phyloP scores from a whole-genome alignment of 2,113 vertebrate species.

The Electrona antarctica region DNA sequence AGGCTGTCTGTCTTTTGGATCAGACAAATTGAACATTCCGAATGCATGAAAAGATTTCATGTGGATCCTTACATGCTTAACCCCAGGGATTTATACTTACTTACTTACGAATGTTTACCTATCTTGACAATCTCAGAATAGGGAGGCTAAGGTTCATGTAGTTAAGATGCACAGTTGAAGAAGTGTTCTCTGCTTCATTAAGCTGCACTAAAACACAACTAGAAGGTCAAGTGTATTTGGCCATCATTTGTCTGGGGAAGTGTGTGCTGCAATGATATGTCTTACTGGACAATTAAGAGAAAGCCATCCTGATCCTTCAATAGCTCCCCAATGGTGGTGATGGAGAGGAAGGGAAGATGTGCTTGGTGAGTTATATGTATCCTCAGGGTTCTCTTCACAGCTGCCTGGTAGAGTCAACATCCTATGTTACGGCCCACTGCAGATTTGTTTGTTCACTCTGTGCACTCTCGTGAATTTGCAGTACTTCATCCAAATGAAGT shows the following conservation, averaged over 20 bases:
- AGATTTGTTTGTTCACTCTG: slow-evolving; percentile 20
- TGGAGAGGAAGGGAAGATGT: slow-evolving; percentile 12
- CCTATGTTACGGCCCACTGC: background rate
- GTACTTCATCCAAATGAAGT: slow-evolving; percentile 9
- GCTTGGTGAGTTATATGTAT: slow-evolving; percentile 10
- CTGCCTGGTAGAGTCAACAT: slow-evolving; percentile 23
- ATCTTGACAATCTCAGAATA: no score
- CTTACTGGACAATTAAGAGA: slow-evolving; percentile 28
- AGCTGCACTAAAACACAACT: slow-evolving; percentile 16
- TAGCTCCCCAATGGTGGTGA: slow-evolving; percentile 21
- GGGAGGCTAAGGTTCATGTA: background rate
- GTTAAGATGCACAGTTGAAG: slow-evolving; percentile 12
- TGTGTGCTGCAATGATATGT: slow-evolving; percentile 20
- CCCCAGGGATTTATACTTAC: no score
- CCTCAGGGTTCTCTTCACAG: slow-evolving; percentile 13
- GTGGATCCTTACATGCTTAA: no score
- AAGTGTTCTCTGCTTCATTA: slow-evolving; percentile 31
- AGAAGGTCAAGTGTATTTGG: slow-evolving; percentile 36
- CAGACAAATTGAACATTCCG: no score
- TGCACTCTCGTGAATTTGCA: slow-evolving; percentile 14
- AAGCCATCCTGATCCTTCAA: slow-evolving; percentile 25
- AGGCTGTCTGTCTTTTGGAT: no score
- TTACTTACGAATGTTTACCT: no score
- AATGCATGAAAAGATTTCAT: no score
- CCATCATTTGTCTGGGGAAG: slow-evolving; percentile 39